Evolutionary conservation across 1,140 invertebrate species (phyloP).

Genomic region (Dendroctonus ponderosae): DNA sequence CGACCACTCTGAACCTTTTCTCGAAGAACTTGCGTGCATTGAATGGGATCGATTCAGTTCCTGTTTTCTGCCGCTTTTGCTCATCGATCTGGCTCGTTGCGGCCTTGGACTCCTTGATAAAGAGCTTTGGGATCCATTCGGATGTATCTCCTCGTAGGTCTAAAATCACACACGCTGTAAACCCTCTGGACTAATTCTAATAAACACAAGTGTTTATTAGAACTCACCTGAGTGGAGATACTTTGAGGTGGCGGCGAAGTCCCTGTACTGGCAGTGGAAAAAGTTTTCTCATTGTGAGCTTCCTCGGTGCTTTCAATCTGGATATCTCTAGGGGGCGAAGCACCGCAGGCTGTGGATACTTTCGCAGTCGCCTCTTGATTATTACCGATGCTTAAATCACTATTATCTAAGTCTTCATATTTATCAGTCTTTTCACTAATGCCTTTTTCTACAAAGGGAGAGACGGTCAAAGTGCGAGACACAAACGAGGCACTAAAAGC

Average conservation of each 20-base stretch:
- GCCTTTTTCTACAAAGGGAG: conserved; percentile 8
- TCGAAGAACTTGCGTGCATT: conserved; percentile 47
- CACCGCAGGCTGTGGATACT: conserved; percentile 47
- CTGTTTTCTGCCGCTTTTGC: conserved; percentile 35
- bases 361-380: background rate
- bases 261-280: conserved; percentile 58
- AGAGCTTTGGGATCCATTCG: conserved; percentile 13
- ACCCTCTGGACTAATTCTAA: too few relatives aligned
- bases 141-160: conserved; percentile 54
- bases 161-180: conserved; percentile 37
- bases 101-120: conserved; percentile 28
- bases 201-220: too few relatives aligned
- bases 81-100: conserved; percentile 32
- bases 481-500: conserved; percentile 30
- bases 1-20: conserved; percentile 46
- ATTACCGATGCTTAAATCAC: conserved; percentile 5
- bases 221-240: conserved; percentile 79
- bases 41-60: conserved; percentile 54
- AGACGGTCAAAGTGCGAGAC: background rate
- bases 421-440: conserved; percentile 8
- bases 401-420: background rate
- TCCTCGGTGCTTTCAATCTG: conserved; percentile 6
- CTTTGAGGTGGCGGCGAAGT: conserved; percentile 83
- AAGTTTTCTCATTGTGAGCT: conserved; percentile 32
- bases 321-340: conserved; percentile 50